Conservation (phyloP, 2,113 vertebrate species). For the Alouatta palliata region DNA sequence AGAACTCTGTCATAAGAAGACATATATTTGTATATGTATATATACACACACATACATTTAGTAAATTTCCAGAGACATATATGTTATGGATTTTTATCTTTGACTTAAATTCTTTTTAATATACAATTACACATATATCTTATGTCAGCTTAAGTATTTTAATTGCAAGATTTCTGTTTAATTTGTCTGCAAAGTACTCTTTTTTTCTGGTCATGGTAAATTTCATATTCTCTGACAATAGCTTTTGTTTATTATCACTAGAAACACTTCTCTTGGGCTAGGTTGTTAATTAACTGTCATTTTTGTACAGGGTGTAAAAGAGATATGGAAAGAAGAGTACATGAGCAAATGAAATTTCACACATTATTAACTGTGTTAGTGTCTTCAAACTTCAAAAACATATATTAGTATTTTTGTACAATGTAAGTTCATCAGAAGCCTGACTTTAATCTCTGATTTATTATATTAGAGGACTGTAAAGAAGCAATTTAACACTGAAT, state of each 20-base stretch:
- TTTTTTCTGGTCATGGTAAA: constrained; percentile 1
- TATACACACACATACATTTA: background rate
- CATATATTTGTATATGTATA: background rate
- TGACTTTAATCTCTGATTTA: constrained; percentile 34
- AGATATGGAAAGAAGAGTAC: constrained; percentile 24
- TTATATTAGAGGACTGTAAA: background rate
- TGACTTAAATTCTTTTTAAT: constrained; percentile 23
- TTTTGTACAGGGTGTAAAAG: constrained; percentile 41
- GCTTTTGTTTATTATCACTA: constrained; percentile 51
- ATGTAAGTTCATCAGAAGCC: constrained; percentile 48
- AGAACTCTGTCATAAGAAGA: background rate
- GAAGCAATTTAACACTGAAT: constrained; percentile 14
- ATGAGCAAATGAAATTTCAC: constrained; percentile 42
- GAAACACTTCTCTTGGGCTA: constrained; percentile 36
- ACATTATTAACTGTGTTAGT: constrained; percentile 30
- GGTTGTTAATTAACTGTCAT: constrained; percentile 61
- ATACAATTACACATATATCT: background rate
- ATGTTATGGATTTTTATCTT: background rate
- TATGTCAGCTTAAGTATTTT: background rate
- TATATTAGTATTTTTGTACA: constrained; percentile 8
- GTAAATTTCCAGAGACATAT: background rate
- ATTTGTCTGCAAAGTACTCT: constrained; percentile 33
- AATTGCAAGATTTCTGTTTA: constrained; percentile 4
- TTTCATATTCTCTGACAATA: constrained; percentile 50
- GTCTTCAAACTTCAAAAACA: constrained; percentile 45